These are phyloP conservation scores for Nowickia ferox DNA, from an alignment of 2,888 invertebrate genomes.

Conservation along the genomic window DNA sequence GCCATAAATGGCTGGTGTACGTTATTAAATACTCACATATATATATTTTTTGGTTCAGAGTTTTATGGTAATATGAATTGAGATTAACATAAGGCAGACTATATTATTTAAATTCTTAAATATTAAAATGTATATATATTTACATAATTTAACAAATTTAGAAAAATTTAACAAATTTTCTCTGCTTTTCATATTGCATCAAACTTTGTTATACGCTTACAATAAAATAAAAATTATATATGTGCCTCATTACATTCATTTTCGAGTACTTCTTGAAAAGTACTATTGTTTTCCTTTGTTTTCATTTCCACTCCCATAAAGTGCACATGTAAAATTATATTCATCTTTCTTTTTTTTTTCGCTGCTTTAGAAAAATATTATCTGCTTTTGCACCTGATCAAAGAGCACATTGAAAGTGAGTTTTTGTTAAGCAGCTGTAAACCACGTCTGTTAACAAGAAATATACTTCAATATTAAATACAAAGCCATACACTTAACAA, in stretches of 20 bases:
- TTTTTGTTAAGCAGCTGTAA: conserved; percentile 40
- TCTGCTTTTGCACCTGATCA: conserved; percentile 62
- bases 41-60: no score
- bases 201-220: no score
- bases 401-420: conserved; percentile 57
- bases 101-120: no score
- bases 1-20: not conserved
- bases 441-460: conserved; percentile 25
- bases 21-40: no score
- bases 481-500: conserved; percentile 28
- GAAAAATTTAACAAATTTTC: no score
- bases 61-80: no score
- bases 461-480: conserved; percentile 9
- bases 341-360: conserved; percentile 37
- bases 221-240: no score
- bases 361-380: not conserved
- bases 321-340: conserved; percentile 56
- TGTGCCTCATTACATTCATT: not conserved
- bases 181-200: no score
- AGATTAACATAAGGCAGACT: no score
- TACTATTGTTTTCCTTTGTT: conserved; percentile 9
- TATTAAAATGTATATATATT: no score
- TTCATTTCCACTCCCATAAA: conserved; percentile 15
- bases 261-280: not conserved
- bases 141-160: no score